Evolutionary conservation across 2,888 invertebrate genomes (phyloP), one percentile per base, ranked within the genome.

Genomic region (Oscheius sp.): DNA sequence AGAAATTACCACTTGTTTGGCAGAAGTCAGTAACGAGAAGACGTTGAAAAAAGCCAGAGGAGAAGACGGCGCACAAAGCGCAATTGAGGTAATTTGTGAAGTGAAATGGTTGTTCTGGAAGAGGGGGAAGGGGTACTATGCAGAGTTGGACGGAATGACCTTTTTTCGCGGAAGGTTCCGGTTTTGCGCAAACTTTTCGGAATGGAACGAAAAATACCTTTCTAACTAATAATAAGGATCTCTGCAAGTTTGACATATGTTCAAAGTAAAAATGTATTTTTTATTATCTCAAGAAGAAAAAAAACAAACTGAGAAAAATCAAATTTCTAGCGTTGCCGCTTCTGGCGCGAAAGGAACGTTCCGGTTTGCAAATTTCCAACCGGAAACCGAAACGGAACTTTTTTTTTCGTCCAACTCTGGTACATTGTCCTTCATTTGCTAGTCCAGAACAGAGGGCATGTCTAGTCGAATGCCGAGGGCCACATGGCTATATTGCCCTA

Each of bases 1-100:
- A 27, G 53, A 53, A 10, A 29, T 53, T 29, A 53, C 53, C 3
- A n/a, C 12, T 29, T 53, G 53, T 53, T 12, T 53, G 53, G 20
- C 53, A 27, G 53, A 53, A 53, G 53, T 53, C 27, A 53, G n/a
- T 27, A 53, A 53, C 33, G 53, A 53, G 53, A 53, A 53, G 53
- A 53, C 20, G 33, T 17, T 31, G 33, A 29, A 33, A 20, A 12
- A 29, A 15, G 53, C 53, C 31, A 29, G 33, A 2, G 53, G 53
- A 29, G 33, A 53, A 6, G 31, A 53, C n/a, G 53, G 53, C 12
- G 27, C 4, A 53, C 31, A 53, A 27, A 4, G n/a, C 33, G 53
- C 33, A 3, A n/a, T 53, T 33, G 53, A 53, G 31, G 53, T 53
- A 53, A 29, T 23, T 50, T 29, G 48, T n/a, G 42, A 20, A 48